Evolutionary conservation across 2,113 vertebrate genomes (phyloP).

Genomic region (Pimephales promelas): DNA sequence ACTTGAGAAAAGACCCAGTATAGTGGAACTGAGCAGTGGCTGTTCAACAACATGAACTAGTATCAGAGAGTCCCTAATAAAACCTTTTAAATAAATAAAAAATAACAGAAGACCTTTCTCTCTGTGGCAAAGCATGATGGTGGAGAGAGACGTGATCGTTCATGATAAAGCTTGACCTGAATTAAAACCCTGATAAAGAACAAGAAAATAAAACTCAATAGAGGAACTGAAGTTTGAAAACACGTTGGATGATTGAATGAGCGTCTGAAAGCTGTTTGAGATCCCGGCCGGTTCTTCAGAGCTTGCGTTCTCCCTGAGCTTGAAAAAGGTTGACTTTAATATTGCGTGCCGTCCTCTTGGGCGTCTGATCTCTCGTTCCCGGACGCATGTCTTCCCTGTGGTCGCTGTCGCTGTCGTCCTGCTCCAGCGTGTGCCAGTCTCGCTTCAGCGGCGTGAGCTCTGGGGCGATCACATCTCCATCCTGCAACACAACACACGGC

Average conservation of each 20-base stretch:
- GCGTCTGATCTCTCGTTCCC: rapidly evolving
- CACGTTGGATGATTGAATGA: background rate
- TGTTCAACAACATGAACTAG: background rate
- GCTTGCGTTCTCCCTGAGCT: background rate
- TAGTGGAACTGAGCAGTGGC: background rate
- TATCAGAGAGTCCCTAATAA: constrained; percentile 6
- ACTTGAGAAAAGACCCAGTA: background rate
- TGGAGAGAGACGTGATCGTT: background rate
- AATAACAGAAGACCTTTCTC: background rate
- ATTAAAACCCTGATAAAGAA: background rate
- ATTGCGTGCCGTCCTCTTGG: constrained; percentile 16
- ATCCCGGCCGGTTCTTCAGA: background rate
- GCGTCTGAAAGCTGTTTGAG: background rate
- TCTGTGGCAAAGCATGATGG: background rate
- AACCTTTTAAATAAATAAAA: background rate
- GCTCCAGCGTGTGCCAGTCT: constrained; percentile 66
- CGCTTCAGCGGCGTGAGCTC: constrained; percentile 83
- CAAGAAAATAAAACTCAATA: background rate
- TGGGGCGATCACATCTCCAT: constrained; percentile 87
- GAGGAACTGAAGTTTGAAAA: background rate
- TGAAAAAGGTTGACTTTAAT: constrained; percentile 55
- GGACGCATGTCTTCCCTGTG: background rate
- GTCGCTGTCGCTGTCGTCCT: constrained; percentile 13
- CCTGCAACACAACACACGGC: constrained; percentile 68
- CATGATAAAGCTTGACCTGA: background rate